Conservation (phyloP, 2,113 vertebrate species). For the Anhinga anhinga region DNA sequence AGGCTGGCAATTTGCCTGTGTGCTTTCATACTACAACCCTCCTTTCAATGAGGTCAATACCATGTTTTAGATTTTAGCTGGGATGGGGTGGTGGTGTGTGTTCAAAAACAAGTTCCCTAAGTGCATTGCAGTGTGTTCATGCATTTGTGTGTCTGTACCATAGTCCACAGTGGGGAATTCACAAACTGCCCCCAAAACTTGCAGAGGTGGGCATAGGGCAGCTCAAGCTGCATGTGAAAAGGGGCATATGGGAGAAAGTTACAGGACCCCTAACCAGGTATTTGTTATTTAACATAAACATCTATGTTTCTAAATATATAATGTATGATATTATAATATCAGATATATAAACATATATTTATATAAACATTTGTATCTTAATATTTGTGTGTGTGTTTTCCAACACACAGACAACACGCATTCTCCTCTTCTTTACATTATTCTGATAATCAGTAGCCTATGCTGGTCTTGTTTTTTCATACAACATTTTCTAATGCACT, state of each 20-base stretch:
- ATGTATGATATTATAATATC: background rate
- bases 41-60: background rate
- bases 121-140: background rate
- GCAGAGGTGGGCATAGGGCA: background rate
- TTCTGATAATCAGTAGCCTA: background rate
- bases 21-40: background rate
- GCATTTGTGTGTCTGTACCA: background rate
- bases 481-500: background rate
- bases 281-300: background rate
- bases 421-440: background rate
- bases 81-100: background rate
- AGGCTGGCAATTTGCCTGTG: no score
- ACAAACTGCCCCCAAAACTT: background rate
- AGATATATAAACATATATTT: background rate
- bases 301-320: background rate
- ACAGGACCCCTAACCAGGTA: background rate
- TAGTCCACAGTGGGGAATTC: background rate
- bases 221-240: background rate
- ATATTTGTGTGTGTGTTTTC: background rate
- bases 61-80: fast-evolving
- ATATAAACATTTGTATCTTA: background rate
- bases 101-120: background rate
- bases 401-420: background rate
- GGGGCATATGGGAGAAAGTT: background rate
- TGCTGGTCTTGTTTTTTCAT: background rate